Base-by-base conservation (phyloP, 2,888 invertebrate species). In the Crossocerus cetratus region DNA sequence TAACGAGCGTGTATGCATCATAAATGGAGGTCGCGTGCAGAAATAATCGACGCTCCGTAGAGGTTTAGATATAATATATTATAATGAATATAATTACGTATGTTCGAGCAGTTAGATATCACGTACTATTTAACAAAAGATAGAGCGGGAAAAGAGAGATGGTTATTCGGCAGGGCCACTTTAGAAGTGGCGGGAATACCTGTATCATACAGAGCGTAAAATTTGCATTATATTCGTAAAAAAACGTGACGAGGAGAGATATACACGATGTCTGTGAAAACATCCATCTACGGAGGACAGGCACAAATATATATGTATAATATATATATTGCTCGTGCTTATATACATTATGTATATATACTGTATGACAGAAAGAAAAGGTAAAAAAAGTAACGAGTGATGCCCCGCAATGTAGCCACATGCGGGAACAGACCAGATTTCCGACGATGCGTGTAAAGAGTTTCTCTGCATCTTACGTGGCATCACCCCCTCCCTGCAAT, bases 331-430 rank as follows among this genome's bases (percentile, higher is more conserved):
- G 82, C 84, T 77, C 69, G 74, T 69, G 86, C 83, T 85, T 81
- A 83, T 84, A 85, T 86, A 86, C 79, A 83, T 85, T 83, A 83
- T 84, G 83, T 85, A 83, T 86, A 86, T 87, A 86, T 86, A 82
- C 71, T 79, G 71, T 79, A 74, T 62, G 67, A 76, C 42, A 43
- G n/a, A 64, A 55, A 72, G 21, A 68, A 23, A 57, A 60, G 55
- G n/a, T n/a, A n/a, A 72, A 22, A 63, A 49, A 74, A 71, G 72
- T 72, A 42, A 68, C 70, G 53, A 44, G 63, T 62, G 65, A 74
- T 70, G 70, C 49, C 49, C 76, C 70, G 62, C 59, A 72, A 23
- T n/a, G n/a, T 23, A 54, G 56, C 63, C 67, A 59, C 32, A 67
- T 58, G 68, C 67, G 69, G 69, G 65, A 73, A 43, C 64, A 66